These are phyloP conservation scores for Acrossocheilus wenchowensis DNA, from an alignment of 2,797 vertebrate species.

Conservation along the genomic window DNA sequence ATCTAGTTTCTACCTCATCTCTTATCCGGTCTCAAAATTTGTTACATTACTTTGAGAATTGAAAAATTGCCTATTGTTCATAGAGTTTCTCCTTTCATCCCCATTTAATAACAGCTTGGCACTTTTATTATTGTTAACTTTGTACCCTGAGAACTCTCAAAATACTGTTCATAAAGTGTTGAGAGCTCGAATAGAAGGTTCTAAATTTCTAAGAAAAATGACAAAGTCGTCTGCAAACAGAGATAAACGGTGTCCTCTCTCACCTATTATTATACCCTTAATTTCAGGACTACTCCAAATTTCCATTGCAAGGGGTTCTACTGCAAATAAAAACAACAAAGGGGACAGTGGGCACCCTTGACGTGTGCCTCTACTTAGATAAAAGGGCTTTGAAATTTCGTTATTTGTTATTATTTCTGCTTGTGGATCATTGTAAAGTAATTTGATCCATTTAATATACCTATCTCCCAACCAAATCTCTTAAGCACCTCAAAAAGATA, in stretches of 20 bases:
- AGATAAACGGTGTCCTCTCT: background rate
- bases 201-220: too few relatives aligned
- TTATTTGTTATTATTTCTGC: slow-evolving; percentile 29
- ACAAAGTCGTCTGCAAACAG: too few relatives aligned
- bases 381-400: slow-evolving; percentile 2
- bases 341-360: slow-evolving; percentile 8
- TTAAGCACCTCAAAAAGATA: slow-evolving; percentile 3
- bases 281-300: background rate
- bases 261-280: slow-evolving; percentile 1
- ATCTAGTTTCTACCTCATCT: too few relatives aligned
- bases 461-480: slow-evolving; percentile 18
- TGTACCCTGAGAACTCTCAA: too few relatives aligned
- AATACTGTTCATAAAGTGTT: too few relatives aligned
- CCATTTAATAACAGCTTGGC: too few relatives aligned
- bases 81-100: too few relatives aligned
- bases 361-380: background rate
- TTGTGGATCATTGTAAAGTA: slow-evolving; percentile 3
- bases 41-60: too few relatives aligned
- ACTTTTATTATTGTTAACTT: too few relatives aligned
- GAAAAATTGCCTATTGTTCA: too few relatives aligned
- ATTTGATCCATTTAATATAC: slow-evolving; percentile 21
- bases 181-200: too few relatives aligned
- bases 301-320: slow-evolving; percentile 23
- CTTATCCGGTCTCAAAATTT: too few relatives aligned
- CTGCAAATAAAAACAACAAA: background rate